phyloP scores from a whole-genome alignment of 1,140 invertebrate species.

The Mizuhopecten yessoensis region DNA sequence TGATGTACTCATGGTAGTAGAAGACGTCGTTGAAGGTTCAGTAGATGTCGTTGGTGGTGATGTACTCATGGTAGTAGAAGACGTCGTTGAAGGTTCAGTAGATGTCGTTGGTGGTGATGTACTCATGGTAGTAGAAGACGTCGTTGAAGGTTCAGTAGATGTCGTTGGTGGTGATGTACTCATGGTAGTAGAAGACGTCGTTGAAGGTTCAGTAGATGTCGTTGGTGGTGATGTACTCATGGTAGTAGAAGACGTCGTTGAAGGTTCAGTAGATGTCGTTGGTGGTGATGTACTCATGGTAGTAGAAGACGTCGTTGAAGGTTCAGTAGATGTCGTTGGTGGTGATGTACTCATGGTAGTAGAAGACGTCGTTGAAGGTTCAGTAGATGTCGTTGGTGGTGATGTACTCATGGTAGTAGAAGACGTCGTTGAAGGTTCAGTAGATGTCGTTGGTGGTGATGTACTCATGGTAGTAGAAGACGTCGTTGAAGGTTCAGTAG shows the following conservation, averaged over 20 bases:
- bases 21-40: not conserved
- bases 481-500: not conserved
- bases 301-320: not conserved
- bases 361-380: no score
- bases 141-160: not conserved
- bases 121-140: not conserved
- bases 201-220: not conserved
- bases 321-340: not conserved
- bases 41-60: no score
- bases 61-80: no score
- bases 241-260: not conserved
- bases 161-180: no score
- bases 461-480: no score
- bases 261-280: not conserved
- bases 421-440: no score
- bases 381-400: not conserved
- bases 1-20: not conserved
- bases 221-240: not conserved
- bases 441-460: no score
- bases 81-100: not conserved
- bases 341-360: no score
- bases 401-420: no score
- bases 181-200: no score
- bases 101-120: not conserved
- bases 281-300: no score